phyloP scores from a whole-genome alignment of 2,888 invertebrate species.

The Pharmacophagus antenor region DNA sequence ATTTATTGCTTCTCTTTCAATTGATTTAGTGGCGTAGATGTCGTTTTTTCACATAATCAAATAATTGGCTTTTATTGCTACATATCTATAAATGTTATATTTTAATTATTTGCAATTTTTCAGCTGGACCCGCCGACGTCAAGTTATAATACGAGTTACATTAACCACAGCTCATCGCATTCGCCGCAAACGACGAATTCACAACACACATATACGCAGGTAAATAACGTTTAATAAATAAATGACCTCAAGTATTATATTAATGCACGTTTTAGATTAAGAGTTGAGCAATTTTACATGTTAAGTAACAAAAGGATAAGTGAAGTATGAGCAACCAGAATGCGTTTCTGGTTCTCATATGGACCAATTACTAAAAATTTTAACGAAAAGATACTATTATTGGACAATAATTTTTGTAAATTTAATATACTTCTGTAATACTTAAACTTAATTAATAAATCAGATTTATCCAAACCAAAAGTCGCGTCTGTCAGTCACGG shows the following conservation, averaged over 20 bases:
- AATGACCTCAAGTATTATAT: background rate
- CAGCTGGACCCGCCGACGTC: slow-evolving; percentile 72
- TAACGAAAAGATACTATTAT: too few relatives aligned
- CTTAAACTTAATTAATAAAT: too few relatives aligned
- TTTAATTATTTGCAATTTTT: slow-evolving; percentile 29
- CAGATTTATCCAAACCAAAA: too few relatives aligned
- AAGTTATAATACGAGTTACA: slow-evolving; percentile 67
- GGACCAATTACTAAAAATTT: too few relatives aligned
- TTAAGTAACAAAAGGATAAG: too few relatives aligned
- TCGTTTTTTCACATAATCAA: slow-evolving; percentile 9
- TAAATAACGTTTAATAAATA: slow-evolving; percentile 34
- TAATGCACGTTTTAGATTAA: too few relatives aligned
- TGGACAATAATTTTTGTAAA: too few relatives aligned
- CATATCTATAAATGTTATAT: slow-evolving; percentile 33
- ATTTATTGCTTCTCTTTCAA: slow-evolving; percentile 20
- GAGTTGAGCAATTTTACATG: too few relatives aligned
- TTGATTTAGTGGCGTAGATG: slow-evolving; percentile 18
- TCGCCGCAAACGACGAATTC: slow-evolving; percentile 71
- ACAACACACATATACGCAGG: slow-evolving; percentile 71
- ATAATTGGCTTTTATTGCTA: slow-evolving; percentile 38
- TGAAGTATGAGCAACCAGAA: too few relatives aligned
- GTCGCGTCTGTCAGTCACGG: too few relatives aligned
- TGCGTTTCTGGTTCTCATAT: too few relatives aligned
- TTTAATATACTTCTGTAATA: too few relatives aligned
- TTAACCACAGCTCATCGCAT: slow-evolving; percentile 72